These are phyloP conservation scores for Blastobasis adustella DNA, from an alignment of 2,888 invertebrate genomes.

Conservation along the genomic window DNA sequence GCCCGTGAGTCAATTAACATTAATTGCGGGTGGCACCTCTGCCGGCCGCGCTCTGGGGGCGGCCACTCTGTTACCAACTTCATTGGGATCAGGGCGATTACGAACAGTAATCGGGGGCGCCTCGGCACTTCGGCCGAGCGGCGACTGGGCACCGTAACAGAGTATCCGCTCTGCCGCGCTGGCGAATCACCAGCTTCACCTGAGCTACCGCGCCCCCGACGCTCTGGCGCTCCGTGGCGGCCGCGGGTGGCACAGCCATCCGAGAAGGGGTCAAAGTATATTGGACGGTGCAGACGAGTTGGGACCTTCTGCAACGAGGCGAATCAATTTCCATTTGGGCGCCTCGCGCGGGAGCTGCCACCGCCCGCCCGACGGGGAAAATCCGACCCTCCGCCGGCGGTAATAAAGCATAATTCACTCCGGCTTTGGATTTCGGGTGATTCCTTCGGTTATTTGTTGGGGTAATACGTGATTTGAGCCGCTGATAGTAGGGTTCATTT, in stretches of 20 bases:
- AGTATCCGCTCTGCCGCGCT: conserved; percentile 35
- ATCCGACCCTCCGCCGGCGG: conserved; percentile 28
- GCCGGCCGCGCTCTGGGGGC: conserved; percentile 21
- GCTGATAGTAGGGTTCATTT: conserved; percentile 42
- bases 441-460: conserved; percentile 55
- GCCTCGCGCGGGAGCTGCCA: conserved; percentile 23
- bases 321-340: conserved; percentile 65
- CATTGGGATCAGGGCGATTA: conserved; percentile 68
- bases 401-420: conserved; percentile 50
- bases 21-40: background rate
- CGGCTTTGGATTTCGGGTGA: conserved; percentile 33
- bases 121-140: conserved; percentile 47
- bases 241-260: conserved; percentile 34
- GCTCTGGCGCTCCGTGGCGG: conserved; percentile 16
- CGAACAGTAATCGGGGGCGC: conserved; percentile 59
- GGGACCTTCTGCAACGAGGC: conserved; percentile 51
- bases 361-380: conserved; percentile 24
- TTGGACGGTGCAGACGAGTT: conserved; percentile 29
- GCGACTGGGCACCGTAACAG: conserved; percentile 37
- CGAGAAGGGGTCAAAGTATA: conserved; percentile 23
- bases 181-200: conserved; percentile 25
- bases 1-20: background rate
- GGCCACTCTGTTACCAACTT: conserved; percentile 58
- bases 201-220: conserved; percentile 29
- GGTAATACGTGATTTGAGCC: conserved; percentile 66